Conservation (phyloP, 2,888 invertebrate genomes). For the Conchocele bisecta region DNA sequence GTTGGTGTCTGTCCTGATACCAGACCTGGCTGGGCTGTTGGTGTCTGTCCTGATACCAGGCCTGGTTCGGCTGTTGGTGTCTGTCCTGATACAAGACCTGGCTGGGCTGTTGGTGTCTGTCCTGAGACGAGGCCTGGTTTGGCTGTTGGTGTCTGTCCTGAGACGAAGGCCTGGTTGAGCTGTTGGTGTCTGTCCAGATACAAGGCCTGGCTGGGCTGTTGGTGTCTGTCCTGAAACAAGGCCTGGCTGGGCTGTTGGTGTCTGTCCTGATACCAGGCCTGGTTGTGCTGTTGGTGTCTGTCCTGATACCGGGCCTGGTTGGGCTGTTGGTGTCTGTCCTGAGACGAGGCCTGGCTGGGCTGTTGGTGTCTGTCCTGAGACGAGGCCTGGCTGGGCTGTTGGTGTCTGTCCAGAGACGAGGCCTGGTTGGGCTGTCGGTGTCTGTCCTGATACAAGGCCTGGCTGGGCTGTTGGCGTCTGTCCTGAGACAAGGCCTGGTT, state of each 20-base stretch:
- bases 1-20: slow-evolving; percentile 30
- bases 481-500: slow-evolving; percentile 2
- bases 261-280: slow-evolving; percentile 22
- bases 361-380: slow-evolving; percentile 43
- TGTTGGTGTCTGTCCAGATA: slow-evolving; percentile 37
- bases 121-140: slow-evolving; percentile 27
- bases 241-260: slow-evolving; percentile 45
- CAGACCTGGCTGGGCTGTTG: slow-evolving; percentile 57
- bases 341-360: slow-evolving; percentile 34
- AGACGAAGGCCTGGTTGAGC: slow-evolving; percentile 27
- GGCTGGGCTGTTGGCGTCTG: slow-evolving; percentile 10
- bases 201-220: slow-evolving; percentile 36
- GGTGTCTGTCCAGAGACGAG: slow-evolving; percentile 39
- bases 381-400: slow-evolving; percentile 43
- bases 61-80: slow-evolving; percentile 52
- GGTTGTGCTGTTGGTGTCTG: slow-evolving; percentile 43
- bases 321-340: slow-evolving; percentile 40
- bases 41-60: slow-evolving; percentile 28
- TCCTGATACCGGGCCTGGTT: slow-evolving; percentile 21
- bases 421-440: slow-evolving; percentile 39
- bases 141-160: slow-evolving; percentile 44
- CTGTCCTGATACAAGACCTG: slow-evolving; percentile 18
- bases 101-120: slow-evolving; percentile 43
- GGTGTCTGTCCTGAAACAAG: slow-evolving; percentile 22
- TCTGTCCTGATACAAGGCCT: not conserved